Conservation (phyloP, 2,113 vertebrate species). For the Arizona elegans region DNA sequence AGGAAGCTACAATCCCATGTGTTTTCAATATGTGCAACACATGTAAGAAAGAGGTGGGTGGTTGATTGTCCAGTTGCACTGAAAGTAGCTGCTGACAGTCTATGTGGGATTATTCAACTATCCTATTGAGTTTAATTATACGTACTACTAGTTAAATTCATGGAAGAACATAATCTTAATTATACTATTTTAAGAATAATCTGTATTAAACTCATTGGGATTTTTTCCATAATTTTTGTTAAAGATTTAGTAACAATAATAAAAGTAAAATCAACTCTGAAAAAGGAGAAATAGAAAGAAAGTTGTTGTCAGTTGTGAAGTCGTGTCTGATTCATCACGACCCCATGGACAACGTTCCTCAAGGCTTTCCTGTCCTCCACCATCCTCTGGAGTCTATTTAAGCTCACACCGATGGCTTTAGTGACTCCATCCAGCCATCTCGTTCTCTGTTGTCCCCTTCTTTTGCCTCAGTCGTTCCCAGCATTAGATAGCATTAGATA, state of each 20-base stretch:
- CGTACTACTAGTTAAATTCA: background rate
- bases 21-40: background rate
- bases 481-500: background rate
- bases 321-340: no score
- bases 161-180: background rate
- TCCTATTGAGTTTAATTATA: background rate
- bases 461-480: no score
- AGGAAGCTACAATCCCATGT: background rate
- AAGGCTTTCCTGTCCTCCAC: no score
- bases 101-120: background rate
- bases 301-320: no score
- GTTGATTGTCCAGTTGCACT: background rate
- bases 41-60: background rate
- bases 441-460: no score
- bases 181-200: background rate
- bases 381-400: no score
- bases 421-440: no score
- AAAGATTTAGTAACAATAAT: background rate
- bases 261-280: background rate
- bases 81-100: background rate
- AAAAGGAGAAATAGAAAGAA: background rate
- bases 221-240: background rate
- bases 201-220: background rate
- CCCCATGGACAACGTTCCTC: no score
- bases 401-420: no score